A percentile compares a stretch with the other conserved stretches of the same genome.
Evolutionary conservation across 2,888 invertebrate species (phyloP).

Genomic region (Drosophila formosana): DNA sequence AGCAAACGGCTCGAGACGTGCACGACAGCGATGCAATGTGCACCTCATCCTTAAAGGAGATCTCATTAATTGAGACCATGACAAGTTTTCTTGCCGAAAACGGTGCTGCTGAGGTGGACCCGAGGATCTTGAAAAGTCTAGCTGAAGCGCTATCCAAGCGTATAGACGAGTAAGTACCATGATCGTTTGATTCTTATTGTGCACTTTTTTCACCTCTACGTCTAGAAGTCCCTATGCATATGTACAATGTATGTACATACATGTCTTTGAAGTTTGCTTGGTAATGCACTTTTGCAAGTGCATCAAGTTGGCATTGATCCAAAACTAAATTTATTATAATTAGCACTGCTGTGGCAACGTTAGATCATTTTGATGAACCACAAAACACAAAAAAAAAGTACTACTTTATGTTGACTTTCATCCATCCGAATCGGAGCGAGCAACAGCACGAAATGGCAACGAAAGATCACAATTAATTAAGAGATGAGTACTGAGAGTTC

Average conservation of each 20-base stretch:
- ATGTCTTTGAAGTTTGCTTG: constrained; percentile 51
- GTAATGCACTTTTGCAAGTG: constrained; percentile 55
- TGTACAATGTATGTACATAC: neutral
- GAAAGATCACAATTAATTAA: constrained; percentile 43
- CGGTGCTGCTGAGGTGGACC: constrained; percentile 76
- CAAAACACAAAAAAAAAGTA: constrained; percentile 2
- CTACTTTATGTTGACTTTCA: constrained; percentile 26
- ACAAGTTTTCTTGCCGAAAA: constrained; percentile 81
- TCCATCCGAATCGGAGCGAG: constrained; percentile 12
- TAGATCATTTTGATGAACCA: constrained; percentile 15
- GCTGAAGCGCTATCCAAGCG: constrained; percentile 78
- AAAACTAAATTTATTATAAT: constrained; percentile 56
- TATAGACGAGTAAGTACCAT: constrained; percentile 75
- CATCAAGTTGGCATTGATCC: constrained; percentile 56
- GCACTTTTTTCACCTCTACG: neutral
- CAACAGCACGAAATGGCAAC: constrained; percentile 27
- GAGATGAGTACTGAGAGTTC: constrained; percentile 2
- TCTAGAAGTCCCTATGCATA: too few species aligned
- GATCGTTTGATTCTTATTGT: constrained; percentile 31
- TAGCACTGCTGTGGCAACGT: constrained; percentile 15
- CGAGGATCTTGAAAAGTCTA: constrained; percentile 69
- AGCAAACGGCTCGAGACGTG: constrained; percentile 61
- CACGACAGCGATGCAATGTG: constrained; percentile 51
- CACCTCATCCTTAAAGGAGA: constrained; percentile 70
- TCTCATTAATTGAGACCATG: constrained; percentile 77